Evolutionary conservation across 2,888 invertebrate species (phyloP).

Genomic region (Osmoderma eremita): DNA sequence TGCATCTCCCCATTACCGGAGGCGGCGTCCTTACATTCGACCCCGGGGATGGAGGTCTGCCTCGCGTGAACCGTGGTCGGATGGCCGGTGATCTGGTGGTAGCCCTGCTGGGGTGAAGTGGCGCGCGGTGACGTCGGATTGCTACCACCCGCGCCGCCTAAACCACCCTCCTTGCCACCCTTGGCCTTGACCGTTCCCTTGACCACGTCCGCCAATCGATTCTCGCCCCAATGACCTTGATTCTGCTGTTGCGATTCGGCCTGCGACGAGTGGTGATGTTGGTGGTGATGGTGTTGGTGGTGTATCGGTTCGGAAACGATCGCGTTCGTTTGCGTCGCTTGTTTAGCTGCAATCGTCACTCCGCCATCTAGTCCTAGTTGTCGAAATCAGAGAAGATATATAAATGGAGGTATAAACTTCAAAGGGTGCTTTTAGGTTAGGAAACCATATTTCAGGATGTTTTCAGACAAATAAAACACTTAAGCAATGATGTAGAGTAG

Average conservation of each 20-base stretch:
- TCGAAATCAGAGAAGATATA: too few relatives aligned
- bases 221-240: slow-evolving; percentile 67
- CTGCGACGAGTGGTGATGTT: slow-evolving; percentile 42
- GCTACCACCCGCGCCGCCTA: slow-evolving; percentile 55
- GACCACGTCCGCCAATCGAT: slow-evolving; percentile 81
- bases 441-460: too few relatives aligned
- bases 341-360: slow-evolving; percentile 44
- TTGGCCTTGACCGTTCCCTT: slow-evolving; percentile 76
- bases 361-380: slow-evolving; percentile 41
- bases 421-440: too few relatives aligned
- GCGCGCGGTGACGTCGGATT: slow-evolving; percentile 58
- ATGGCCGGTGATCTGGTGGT: slow-evolving; percentile 33
- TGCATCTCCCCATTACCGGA: slow-evolving; percentile 58
- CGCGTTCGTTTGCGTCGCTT: slow-evolving; percentile 56
- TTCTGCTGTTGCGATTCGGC: slow-evolving; percentile 39
- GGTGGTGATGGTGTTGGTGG: slow-evolving; percentile 50
- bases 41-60: slow-evolving; percentile 44
- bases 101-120: slow-evolving; percentile 56
- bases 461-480: too few relatives aligned
- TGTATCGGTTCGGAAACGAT: slow-evolving; percentile 50
- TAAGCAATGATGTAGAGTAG: too few relatives aligned
- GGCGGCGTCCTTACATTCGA: slow-evolving; percentile 56
- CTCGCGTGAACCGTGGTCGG: slow-evolving; percentile 46
- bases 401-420: too few relatives aligned
- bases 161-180: slow-evolving; percentile 58